phyloP scores from a whole-genome alignment of 2,888 invertebrate species.

The Xylocampa areola region DNA sequence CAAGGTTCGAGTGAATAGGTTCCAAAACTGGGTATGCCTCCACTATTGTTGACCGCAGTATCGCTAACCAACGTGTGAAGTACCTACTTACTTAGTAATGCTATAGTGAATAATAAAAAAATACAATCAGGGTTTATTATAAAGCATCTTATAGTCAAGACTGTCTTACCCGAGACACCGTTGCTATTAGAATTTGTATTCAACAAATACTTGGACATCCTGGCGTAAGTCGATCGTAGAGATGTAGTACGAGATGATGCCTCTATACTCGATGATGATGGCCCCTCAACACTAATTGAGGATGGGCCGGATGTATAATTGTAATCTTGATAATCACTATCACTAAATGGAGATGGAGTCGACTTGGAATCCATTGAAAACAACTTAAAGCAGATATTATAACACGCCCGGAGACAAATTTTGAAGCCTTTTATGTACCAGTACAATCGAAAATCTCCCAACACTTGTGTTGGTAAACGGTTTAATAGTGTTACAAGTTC shows the following conservation, averaged over 20 bases:
- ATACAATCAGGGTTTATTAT: too few species aligned
- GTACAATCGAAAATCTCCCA: constrained; percentile 1
- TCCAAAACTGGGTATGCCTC: too few species aligned
- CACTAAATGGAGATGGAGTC: constrained; percentile 11
- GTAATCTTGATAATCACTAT: constrained; percentile 4
- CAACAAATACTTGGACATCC: constrained; percentile 2
- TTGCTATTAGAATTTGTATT: constrained; percentile 1
- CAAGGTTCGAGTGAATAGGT: too few species aligned
- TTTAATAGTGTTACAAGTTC: constrained; percentile 2
- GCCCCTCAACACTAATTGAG: neutral
- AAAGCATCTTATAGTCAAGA: neutral
- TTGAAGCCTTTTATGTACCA: constrained; percentile 13
- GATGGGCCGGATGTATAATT: constrained; percentile 1
- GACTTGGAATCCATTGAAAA: neutral
- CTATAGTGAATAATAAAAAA: too few species aligned
- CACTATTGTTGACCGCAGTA: too few species aligned
- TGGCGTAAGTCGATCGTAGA: constrained; percentile 2
- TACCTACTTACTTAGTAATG: too few species aligned
- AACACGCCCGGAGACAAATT: constrained; percentile 20
- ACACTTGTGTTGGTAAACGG: constrained; percentile 9
- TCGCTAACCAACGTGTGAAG: too few species aligned
- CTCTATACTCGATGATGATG: neutral
- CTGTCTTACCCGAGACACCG: neutral
- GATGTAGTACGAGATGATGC: constrained; percentile 5
- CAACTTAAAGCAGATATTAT: constrained; percentile 2